Evolutionary conservation across 2,113 vertebrate species (phyloP), one percentile per base, ranked within the genome.

Genomic region (Hydropotes inermis): DNA sequence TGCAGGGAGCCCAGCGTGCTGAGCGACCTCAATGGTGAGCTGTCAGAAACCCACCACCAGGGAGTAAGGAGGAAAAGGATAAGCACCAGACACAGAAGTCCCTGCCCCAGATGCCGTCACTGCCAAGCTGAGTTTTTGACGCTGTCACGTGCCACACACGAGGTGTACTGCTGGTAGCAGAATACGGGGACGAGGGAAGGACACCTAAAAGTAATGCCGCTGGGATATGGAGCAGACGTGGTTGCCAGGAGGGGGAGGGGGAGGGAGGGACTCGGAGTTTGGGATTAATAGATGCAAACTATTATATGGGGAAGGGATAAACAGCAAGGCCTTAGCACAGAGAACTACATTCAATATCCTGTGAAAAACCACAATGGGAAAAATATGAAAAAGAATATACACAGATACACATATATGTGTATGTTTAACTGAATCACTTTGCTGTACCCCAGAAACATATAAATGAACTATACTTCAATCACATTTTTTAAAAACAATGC

Each of bases 201-300:
- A 21, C 14, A 39, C 6, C 5, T 21, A 21, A 52, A 52, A 82
- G 70, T 64, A 14, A 82, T 2, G 39, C 45, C 1, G 1, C 6
- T 23, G 30, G 47, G 30, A 82, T 3, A 33, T 0, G n/a, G 79
- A 52, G 30, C 47, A 13, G 78, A 82, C 17, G 7, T 3, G 47
- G 47, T 4, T 52, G 28, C 47, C 28, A 19, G 10, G 17, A n/a
- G 0, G 3, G 10, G 17, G 1, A 3, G 0, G 17, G 30, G 47
- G 67, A 23, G 47, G 11, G 30, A 33, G 5, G 17, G 28, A 33
- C 9, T 52, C 17, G 3, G 47, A 21, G 11, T 82, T n/a, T 54
- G 47, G 79, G 30, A 16, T 52, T 23, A 23, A 47, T 11, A 82
- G 79, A n/a, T 54, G 30, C 79, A 82, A 82, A 52, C 19, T 21